A percentile compares a stretch with the other conserved stretches of the same genome.
Conservation (phyloP, 2,797 vertebrate species). For the Arnoldichthys spilopterus region DNA sequence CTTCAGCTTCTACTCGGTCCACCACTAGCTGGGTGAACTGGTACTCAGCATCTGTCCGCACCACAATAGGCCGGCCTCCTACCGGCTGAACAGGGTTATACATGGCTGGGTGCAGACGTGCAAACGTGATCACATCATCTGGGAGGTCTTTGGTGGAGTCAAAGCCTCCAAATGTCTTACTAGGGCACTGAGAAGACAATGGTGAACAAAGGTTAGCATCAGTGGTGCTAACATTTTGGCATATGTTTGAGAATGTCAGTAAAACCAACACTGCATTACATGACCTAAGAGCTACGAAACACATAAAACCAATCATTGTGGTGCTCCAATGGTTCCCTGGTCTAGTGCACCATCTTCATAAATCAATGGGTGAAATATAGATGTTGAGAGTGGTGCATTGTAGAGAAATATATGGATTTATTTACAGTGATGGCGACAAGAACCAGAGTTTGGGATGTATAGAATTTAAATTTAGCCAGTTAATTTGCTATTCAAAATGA, state of each 20-base stretch:
- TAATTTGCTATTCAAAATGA: too few species aligned
- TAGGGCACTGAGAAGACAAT: slow-evolving; percentile 85
- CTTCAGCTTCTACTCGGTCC: slow-evolving; percentile 95
- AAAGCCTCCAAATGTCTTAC: slow-evolving; percentile 97
- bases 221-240: background rate
- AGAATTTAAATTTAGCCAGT: too few species aligned
- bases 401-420: too few species aligned
- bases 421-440: too few species aligned
- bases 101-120: slow-evolving; percentile 95
- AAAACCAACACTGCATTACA: background rate
- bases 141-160: slow-evolving; percentile 98
- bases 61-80: slow-evolving; percentile 93
- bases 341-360: background rate
- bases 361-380: too few species aligned
- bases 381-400: too few species aligned
- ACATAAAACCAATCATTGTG: background rate
- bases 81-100: slow-evolving; percentile 93
- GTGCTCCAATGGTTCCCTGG: background rate
- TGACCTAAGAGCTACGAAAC: background rate
- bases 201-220: background rate
- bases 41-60: slow-evolving; percentile 94
- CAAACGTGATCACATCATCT: slow-evolving; percentile 97
- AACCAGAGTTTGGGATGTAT: too few species aligned
- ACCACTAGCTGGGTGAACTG: slow-evolving; percentile 97
- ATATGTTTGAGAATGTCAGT: background rate